Percentiles rank a stretch among this genome's conserved stretches.
phyloP scores from a whole-genome alignment of 2,888 invertebrate species.

The Eupeodes luniger region DNA sequence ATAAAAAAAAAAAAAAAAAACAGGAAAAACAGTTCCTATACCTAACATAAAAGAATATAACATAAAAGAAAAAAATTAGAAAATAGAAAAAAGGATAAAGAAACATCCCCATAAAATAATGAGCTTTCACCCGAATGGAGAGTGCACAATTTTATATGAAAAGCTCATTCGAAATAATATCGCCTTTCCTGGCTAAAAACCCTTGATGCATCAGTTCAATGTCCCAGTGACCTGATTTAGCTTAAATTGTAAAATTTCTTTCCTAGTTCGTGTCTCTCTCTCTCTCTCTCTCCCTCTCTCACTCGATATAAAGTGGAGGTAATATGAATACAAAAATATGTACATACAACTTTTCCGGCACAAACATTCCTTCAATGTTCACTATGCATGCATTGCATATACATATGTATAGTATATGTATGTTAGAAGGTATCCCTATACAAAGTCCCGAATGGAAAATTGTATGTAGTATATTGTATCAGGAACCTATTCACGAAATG shows the following conservation, averaged over 20 bases:
- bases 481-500: constrained; percentile 53
- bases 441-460: background rate
- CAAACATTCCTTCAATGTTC: constrained; percentile 9
- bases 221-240: constrained; percentile 66
- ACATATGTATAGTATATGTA: background rate
- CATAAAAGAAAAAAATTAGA: background rate
- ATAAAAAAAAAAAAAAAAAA: background rate
- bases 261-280: background rate
- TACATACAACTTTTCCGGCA: constrained; percentile 41
- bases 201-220: constrained; percentile 64
- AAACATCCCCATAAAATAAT: constrained; percentile 34
- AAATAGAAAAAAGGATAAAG: background rate
- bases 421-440: constrained; percentile 8
- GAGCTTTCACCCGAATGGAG: constrained; percentile 56
- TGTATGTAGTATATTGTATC: constrained; percentile 18
- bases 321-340: constrained; percentile 29
- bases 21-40: background rate
- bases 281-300: background rate
- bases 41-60: background rate
- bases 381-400: background rate
- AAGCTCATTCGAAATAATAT: constrained; percentile 63
- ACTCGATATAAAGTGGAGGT: background rate
- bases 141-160: constrained; percentile 55
- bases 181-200: constrained; percentile 42
- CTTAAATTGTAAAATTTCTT: constrained; percentile 49